Evolutionary conservation across 2,888 invertebrate species (phyloP).

Genomic region (Sylvicola cinctus): DNA sequence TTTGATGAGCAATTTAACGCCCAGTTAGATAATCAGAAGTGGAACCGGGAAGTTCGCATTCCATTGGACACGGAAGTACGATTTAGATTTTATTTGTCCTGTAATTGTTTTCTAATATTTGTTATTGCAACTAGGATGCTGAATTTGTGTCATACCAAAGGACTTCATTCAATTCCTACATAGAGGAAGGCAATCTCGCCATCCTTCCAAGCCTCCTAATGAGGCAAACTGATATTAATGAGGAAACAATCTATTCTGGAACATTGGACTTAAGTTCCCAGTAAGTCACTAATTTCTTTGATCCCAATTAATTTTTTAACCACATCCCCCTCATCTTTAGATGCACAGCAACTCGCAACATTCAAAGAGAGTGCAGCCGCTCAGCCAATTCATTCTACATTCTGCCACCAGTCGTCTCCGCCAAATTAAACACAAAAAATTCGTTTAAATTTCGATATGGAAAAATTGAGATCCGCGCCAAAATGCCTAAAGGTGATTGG

Average conservation of each 20-base stretch:
- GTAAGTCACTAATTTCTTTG: not conserved
- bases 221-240: no score
- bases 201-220: not conserved
- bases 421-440: slow-evolving; percentile 36
- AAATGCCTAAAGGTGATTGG: slow-evolving; percentile 59
- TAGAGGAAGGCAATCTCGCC: not conserved
- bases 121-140: not conserved
- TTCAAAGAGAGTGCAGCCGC: not conserved
- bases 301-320: not conserved
- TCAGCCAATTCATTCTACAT: slow-evolving; percentile 19
- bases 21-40: not conserved
- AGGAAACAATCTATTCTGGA: not conserved
- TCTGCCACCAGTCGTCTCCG: slow-evolving; percentile 46
- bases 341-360: not conserved
- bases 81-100: not conserved
- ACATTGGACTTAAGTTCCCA: not conserved
- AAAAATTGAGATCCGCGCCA: slow-evolving; percentile 42
- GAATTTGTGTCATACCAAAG: not conserved
- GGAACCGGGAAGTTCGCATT: not conserved
- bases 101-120: not conserved
- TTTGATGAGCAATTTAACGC: not conserved
- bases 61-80: not conserved
- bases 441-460: slow-evolving; percentile 49
- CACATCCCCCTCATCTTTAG: not conserved
- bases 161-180: not conserved